Evolutionary conservation across 2,888 invertebrate species (phyloP).

Genomic region (Mermis nigrescens): DNA sequence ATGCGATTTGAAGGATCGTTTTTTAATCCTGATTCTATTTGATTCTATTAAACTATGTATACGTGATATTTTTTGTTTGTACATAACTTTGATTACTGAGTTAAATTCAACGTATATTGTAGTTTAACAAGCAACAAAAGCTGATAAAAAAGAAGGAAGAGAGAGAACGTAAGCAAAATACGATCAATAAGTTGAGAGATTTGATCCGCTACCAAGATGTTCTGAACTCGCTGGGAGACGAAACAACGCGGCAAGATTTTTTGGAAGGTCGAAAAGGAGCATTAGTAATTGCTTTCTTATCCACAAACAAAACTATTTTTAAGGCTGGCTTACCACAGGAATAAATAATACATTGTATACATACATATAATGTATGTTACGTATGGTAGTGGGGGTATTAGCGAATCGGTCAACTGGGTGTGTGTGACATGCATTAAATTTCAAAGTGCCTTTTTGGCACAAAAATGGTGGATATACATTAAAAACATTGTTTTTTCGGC

Average conservation of each 20-base stretch:
- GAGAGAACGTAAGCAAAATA: conserved; percentile 54
- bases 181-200: conserved; percentile 49
- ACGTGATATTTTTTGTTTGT: no score
- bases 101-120: conserved; percentile 10
- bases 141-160: conserved; percentile 68
- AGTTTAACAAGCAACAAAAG: conserved; percentile 61
- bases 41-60: neutral
- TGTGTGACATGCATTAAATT: no score
- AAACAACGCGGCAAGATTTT: conserved; percentile 59
- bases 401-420: no score
- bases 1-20: conserved; percentile 1
- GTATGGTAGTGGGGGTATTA: no score
- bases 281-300: conserved; percentile 33
- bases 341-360: no score
- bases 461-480: no score
- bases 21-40: neutral
- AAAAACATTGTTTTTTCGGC: conserved; percentile 6
- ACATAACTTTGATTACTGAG: no score
- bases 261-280: conserved; percentile 64
- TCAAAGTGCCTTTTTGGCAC: no score
- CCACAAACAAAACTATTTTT: no score
- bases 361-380: no score
- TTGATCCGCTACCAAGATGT: conserved; percentile 46
- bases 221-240: conserved; percentile 53
- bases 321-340: no score